Percentiles rank a stretch among this genome's conserved stretches.
Evolutionary conservation across 2,113 vertebrate genomes (phyloP).

Genomic region (Ctenodactylus gundi): DNA sequence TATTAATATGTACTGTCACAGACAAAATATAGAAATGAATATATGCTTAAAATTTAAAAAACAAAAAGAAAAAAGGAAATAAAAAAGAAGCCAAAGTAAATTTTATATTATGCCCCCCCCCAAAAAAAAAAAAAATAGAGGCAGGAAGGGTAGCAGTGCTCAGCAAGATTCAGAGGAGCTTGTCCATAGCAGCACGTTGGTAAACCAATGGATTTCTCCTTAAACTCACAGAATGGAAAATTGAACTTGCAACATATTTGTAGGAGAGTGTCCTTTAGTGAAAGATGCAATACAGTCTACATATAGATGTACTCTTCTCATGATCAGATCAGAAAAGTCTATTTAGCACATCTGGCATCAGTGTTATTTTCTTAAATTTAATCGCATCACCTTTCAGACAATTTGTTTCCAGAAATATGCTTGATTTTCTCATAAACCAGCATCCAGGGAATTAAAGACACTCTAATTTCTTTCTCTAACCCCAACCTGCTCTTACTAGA

Average conservation of each 20-base stretch:
- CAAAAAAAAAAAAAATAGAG: no score
- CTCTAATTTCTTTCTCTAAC: background rate
- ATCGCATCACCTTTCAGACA: background rate
- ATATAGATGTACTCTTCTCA: background rate
- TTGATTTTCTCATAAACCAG: background rate
- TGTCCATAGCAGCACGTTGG: background rate
- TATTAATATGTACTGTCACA: background rate
- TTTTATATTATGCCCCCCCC: background rate
- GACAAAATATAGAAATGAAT: background rate
- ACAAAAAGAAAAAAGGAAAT: background rate
- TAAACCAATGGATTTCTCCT: background rate
- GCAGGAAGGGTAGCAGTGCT: background rate
- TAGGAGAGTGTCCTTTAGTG: background rate
- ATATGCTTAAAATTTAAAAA: background rate
- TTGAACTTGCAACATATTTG: background rate
- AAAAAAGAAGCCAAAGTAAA: background rate
- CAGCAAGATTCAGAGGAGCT: background rate
- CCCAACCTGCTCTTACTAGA: background rate
- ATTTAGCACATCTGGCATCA: conserved; percentile 3
- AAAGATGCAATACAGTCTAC: background rate
- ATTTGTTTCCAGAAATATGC: background rate
- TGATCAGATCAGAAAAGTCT: background rate
- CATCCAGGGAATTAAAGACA: background rate
- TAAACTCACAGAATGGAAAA: background rate
- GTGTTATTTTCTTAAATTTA: background rate